Evolutionary conservation across 2,797 vertebrate species (phyloP).

Genomic region (Semotilus atromaculatus): DNA sequence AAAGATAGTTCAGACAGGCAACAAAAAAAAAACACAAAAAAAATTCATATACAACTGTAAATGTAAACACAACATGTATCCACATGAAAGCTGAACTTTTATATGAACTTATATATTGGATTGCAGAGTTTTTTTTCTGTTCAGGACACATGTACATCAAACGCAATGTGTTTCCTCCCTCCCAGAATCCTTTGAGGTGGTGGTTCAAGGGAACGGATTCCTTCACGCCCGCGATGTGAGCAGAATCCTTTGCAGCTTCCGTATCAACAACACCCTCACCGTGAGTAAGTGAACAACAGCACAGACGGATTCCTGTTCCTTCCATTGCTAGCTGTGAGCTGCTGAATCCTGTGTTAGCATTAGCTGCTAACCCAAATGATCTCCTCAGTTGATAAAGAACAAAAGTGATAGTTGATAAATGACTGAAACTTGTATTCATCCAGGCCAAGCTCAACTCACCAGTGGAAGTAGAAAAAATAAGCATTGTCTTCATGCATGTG

Average conservation of each 20-base stretch:
- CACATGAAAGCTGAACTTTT: neutral
- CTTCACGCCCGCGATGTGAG: slow-evolving; percentile 89
- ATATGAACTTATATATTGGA: neutral
- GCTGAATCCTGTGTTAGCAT: neutral
- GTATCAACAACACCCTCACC: slow-evolving; percentile 92
- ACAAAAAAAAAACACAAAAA: too few species aligned
- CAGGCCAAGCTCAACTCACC: neutral
- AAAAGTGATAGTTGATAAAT: neutral
- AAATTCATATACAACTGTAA: too few species aligned
- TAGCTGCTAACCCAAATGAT: neutral
- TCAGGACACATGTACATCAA: neutral
- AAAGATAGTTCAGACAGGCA: neutral
- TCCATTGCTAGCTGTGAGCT: neutral
- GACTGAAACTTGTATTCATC: neutral
- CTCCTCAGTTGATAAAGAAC: neutral
- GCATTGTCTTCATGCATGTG: neutral
- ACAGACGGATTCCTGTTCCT: neutral
- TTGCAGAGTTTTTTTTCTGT: too few species aligned
- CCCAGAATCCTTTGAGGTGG: slow-evolving; percentile 94
- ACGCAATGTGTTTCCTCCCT: neutral
- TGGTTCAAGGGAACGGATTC: slow-evolving; percentile 94
- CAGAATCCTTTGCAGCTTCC: slow-evolving; percentile 96
- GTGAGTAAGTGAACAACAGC: slow-evolving; percentile 83
- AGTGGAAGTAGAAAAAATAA: neutral
- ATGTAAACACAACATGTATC: too few species aligned